Evolutionary conservation across 2,888 invertebrate genomes (phyloP), one percentile per base, ranked within the genome.

Genomic region (Pedicia rivosa): DNA sequence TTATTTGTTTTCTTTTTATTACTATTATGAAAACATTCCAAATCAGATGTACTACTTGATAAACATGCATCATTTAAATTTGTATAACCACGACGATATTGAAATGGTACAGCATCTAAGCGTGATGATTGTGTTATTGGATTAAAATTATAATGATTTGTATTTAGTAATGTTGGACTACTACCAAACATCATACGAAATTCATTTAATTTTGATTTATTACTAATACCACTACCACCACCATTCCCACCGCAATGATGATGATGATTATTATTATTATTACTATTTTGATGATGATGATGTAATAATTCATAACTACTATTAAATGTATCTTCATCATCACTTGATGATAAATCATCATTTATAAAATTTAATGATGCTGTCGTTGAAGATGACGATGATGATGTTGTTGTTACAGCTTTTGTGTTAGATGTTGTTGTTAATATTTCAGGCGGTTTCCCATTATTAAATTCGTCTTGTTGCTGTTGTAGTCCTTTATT

Each of bases 21-120:
- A 20, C 24, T 19, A 24, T 41, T 39, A 26, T 43, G 41, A 32
- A 44, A 43, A 31, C 41, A 37, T 33, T 46, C 43, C n/a, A 46
- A 38, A 38, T 46, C 43, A 2, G 44, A 46, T 22, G 46, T 46
- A 26, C 46, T 46, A 37, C 42, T 45, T 12, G 46, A 46, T 15
- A 46, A 33, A 20, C 47, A 46, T 1, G 47, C 47, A 41, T 47
- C 46, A 37, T 46, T 47, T 34, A 47, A 44, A 44, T 47, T 47
- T 24, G 43, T 43, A 37, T 47, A 47, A 13, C 47, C 47, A 27
- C 47, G 40, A 13, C 47, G 42, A 42, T 47, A 47, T 36, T 47
- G 44, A 31, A 44, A 44, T 16, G 47, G 47, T 27, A 47, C 43
- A 19, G 46, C 46, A 36, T 47, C 45, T 25, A 47, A 40, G 30